Evolutionary conservation across 2,888 invertebrate genomes (phyloP), one percentile per base, ranked within the genome.

Genomic region (Heliconius ismenius): DNA sequence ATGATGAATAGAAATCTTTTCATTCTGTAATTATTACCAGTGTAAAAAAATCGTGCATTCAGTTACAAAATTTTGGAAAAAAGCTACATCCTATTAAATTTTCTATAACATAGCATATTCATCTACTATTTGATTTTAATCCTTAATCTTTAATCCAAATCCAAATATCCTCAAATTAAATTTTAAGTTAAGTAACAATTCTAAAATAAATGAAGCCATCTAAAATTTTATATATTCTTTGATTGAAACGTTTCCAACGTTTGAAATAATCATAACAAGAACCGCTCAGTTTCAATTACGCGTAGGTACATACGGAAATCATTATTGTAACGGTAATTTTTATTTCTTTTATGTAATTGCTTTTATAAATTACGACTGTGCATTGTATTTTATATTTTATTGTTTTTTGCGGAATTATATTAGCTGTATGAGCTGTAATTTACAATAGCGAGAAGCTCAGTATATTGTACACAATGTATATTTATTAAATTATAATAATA

Each of bases 251-350:
- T 43, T 43, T 73, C 64, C 76, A 58, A 26, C 32, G 60, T 54
- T 58, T 72, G 43, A 65, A 73, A 60, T 67, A 75, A 73, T 78
- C 77, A 60, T 77, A 77, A 76, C 72, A 72, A 77, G 70, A 77
- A 77, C 58, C 75, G 72, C 32, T 36, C 60, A 58, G 75, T 67
- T 68, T 65, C 75, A 78, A 78, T 76, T 76, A 78, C 73, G 74
- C 4, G 65, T 39, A 26, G 67, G 36, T 72, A 73, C 60, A 64
- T 70, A 76, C 67, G 74, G 76, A 72, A 76, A 54, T 76, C 75
- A 72, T 79, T 79, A 79, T 80, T 79, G 76, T 80, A 70, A 78
- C 73, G 69, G 70, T 78, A 79, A 80, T 79, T 76, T 77, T 74
- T 77, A 64, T 62, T 78, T 78, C 70, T 76, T 76, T 64, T 32